phyloP scores from a whole-genome alignment of 2,797 vertebrate species.

The Anolis apletophallus region DNA sequence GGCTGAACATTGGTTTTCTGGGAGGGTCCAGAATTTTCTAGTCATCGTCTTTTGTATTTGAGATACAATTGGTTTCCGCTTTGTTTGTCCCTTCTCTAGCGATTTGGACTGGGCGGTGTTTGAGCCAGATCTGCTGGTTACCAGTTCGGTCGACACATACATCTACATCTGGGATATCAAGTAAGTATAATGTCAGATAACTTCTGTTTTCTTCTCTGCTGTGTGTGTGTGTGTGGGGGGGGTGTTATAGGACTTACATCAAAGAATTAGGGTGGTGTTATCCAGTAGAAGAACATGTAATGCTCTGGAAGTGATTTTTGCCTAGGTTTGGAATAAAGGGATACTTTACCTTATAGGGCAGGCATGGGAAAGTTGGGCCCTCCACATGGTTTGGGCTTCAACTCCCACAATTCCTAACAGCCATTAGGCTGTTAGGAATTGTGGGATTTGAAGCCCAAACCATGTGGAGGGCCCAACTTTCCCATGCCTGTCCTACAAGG shows the following conservation, averaged over 20 bases:
- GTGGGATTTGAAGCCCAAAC: too few relatives aligned
- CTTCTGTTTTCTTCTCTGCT: too few relatives aligned
- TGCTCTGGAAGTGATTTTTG: background rate
- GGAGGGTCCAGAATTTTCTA: background rate
- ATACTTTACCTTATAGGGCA: background rate
- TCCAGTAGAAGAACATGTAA: background rate
- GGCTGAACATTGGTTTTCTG: too few relatives aligned
- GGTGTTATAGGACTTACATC: too few relatives aligned
- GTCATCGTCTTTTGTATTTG: too few relatives aligned
- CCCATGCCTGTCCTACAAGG: too few relatives aligned
- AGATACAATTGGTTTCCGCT: background rate
- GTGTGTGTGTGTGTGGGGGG: background rate
- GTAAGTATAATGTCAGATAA: conserved; percentile 74
- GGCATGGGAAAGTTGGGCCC: too few relatives aligned
- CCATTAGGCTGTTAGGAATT: too few relatives aligned
- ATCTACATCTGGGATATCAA: conserved; percentile 99
- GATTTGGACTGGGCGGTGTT: conserved; percentile 98
- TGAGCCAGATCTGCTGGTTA: conserved; percentile 92
- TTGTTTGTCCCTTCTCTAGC: conserved; percentile 72
- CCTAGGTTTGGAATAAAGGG: background rate
- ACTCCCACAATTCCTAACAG: too few relatives aligned
- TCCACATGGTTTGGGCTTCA: too few relatives aligned
- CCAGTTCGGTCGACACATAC: conserved; percentile 97
- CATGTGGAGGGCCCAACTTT: too few relatives aligned
- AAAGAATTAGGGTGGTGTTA: background rate